Conservation (phyloP, 2,888 invertebrate species). For the Ormyrus rosae region DNA sequence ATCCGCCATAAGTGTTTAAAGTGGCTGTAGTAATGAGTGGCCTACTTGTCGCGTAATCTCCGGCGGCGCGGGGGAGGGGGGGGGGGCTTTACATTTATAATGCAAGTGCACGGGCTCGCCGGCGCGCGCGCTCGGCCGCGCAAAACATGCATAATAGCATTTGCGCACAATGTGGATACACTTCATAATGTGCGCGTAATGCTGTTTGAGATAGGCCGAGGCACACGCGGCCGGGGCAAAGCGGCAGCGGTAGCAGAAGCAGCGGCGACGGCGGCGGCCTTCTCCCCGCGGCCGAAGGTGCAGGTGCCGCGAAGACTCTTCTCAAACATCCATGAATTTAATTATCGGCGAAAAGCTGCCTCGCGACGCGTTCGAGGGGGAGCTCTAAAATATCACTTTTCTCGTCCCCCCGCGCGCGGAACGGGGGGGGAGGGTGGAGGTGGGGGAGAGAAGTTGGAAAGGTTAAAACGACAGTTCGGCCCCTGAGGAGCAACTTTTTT, state of each 20-base stretch:
- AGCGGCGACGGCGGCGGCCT: too few relatives aligned
- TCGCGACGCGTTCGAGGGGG: not conserved
- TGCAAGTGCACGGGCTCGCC: not conserved
- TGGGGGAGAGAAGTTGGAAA: too few relatives aligned
- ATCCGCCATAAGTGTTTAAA: constrained; percentile 55
- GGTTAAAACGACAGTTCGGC: constrained; percentile 2
- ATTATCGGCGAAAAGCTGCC: too few relatives aligned
- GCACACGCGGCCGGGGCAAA: too few relatives aligned
- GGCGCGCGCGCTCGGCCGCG: not conserved
- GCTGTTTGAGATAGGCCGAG: constrained; percentile 23
- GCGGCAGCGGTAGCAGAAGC: too few relatives aligned
- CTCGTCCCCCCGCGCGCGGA: not conserved
- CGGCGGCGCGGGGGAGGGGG: not conserved
- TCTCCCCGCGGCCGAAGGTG: too few relatives aligned
- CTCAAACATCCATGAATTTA: too few relatives aligned
- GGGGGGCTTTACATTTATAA: constrained; percentile 43
- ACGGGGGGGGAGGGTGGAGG: too few relatives aligned
- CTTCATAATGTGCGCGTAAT: constrained; percentile 41
- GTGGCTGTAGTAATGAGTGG: constrained; percentile 52
- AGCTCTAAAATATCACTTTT: constrained; percentile 31
- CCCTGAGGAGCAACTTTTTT: constrained; percentile 40
- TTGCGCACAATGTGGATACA: constrained; percentile 23
- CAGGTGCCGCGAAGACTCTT: too few relatives aligned
- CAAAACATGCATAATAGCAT: constrained; percentile 42
- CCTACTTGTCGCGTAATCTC: constrained; percentile 51